Evolutionary conservation across 2,797 vertebrate species (phyloP), one percentile per base, ranked within the genome.

Genomic region (Poecilia wingei): DNA sequence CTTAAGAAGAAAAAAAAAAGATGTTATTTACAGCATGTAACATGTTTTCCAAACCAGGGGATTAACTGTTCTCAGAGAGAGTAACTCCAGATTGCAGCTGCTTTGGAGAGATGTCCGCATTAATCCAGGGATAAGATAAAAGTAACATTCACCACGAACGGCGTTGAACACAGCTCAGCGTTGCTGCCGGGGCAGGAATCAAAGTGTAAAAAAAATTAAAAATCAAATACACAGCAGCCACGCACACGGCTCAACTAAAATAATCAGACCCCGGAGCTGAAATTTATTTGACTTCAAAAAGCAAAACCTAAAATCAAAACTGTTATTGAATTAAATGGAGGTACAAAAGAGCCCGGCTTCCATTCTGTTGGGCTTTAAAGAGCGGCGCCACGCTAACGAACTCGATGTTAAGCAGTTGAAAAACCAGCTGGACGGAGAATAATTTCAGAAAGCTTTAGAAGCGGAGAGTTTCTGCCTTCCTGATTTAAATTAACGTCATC

Each of bases 221-320:
- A 59, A 83, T 80, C 69, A 77, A 83, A 76, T 74, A 51, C 68
- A 79, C 74, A 43, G 71, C 74, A 79, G 71, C 71, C 33, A 46
- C 28, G 55, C 31, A 80, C 66, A 74, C 79, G 81, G 74, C 78
- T 64, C 55, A 41, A 78, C 82, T 86, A 51, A 81, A 85, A 83
- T 86, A 31, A 89, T 91, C 84, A 78, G 87, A 85, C 86, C 84
- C 86, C 78, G 86, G 82, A 86, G 79, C 41, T 55, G 87, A 87
- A 81, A 76, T 91, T 85, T 87, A 82, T 86, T 84, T 77, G 75
- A 71, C 75, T 83, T 77, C 84, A 91, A 84, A 88, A 79, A 86
- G 79, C 61, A 82, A 84, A 76, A 25, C 49, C 66, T 76, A 39
- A 84, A 88, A 89, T 75, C 83, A 75, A 82, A 89, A 82, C 78